Evolutionary conservation across 2,888 invertebrate species (phyloP).

Genomic region (Magallana nippona): DNA sequence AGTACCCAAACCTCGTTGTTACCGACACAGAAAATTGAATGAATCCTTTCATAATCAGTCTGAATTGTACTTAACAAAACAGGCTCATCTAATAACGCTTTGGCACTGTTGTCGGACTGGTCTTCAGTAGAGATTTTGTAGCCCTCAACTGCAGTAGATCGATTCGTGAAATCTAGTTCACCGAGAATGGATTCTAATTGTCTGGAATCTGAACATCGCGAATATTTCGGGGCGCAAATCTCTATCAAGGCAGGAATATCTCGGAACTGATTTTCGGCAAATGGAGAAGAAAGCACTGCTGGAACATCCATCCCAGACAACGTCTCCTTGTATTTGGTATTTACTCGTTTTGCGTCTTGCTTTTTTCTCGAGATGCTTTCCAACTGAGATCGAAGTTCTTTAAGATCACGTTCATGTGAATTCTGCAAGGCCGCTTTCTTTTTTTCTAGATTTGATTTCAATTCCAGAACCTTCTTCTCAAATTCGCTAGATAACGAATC

Average conservation of each 20-base stretch:
- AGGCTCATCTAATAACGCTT: background rate
- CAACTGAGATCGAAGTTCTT: background rate
- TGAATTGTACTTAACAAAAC: background rate
- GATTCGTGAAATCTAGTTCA: background rate
- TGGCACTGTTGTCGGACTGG: background rate
- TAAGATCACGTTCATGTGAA: background rate
- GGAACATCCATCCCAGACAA: background rate
- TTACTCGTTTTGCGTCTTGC: background rate
- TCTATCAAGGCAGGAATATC: conserved; percentile 8
- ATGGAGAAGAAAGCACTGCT: background rate
- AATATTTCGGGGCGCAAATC: background rate
- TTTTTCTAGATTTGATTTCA: background rate
- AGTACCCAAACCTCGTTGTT: conserved; percentile 3
- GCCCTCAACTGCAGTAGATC: background rate
- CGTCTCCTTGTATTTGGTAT: background rate
- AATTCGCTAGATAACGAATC: background rate
- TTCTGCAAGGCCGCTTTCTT: background rate
- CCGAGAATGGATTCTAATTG: background rate
- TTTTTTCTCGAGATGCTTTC: background rate
- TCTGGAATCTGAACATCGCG: background rate
- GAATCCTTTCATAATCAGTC: background rate
- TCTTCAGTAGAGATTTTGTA: background rate
- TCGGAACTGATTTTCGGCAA: background rate
- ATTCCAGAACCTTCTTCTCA: background rate
- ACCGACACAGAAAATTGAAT: background rate